Base-by-base conservation (phyloP, 2,113 vertebrate genomes). In the Rhizomys pruinosus region DNA sequence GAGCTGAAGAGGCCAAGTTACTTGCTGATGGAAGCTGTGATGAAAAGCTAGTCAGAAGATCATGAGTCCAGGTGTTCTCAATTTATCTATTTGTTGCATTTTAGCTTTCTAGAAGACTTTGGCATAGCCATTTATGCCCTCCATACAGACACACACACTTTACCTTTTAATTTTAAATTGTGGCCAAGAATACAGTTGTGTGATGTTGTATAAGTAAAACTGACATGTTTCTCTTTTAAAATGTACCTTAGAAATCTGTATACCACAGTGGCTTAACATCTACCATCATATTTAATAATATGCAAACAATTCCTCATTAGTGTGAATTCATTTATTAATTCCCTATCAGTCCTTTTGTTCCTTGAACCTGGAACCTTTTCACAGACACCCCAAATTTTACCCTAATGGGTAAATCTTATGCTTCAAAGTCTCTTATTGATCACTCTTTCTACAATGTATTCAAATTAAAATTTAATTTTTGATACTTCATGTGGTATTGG, bases 131-230 rank as follows among this genome's bases (percentile, higher is more conserved):
- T 89, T 25, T 68, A 29, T n/a, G n/a, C n/a, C n/a, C n/a, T n/a
- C 20, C 17, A 32, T n/a, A 23, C 25, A 73, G 6, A 55, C 44
- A 22, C 27, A 47, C 37, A 6, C 2, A 27, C 57, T 61, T 90
- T 42, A 64, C 13, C 32, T 69, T 90, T 90, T 68, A 34, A 64
- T n/a, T 87, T 77, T 84, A 72, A 85, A 61, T 47, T 17, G 5
- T 84, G 68, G 64, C 27, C n/a, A 84, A 69, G 5, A n/a, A 87
- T 74, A 7, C 74, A 47, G 34, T 73, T 78, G n/a, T 13, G 12
- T 71, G 78, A 37, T 47, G 74, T 47, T 89, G 91, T 44, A 80
- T 63, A 94, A 90, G 55, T 69, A 87, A 94, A 91, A 61, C 55
- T 12, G 32, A 19, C 61, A 55, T 20, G 13, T 32, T 32, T 1